These are phyloP conservation scores for Agonum fuliginosum DNA, from an alignment of 2,888 invertebrate genomes.

Conservation along the genomic window DNA sequence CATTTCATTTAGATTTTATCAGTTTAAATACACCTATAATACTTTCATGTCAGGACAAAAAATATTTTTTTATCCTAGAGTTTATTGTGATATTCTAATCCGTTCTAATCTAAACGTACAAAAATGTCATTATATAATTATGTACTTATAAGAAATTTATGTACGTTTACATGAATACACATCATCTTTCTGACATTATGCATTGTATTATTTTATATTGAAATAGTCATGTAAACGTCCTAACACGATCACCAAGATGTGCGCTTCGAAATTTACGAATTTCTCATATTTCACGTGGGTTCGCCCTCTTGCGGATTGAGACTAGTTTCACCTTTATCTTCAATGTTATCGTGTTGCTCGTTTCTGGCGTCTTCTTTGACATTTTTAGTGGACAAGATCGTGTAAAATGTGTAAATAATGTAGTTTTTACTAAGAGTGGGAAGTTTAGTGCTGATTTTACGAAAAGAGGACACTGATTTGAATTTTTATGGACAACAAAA, in stretches of 20 bases:
- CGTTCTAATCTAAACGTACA: no score
- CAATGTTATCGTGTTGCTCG: slow-evolving; percentile 9
- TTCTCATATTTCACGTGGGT: slow-evolving; percentile 9
- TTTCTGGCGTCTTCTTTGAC: slow-evolving; percentile 13
- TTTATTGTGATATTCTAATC: no score
- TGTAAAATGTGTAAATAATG: slow-evolving; percentile 40
- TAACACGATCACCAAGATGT: background rate
- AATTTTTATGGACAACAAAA: background rate
- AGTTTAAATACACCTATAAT: background rate
- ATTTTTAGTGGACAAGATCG: slow-evolving; percentile 30
- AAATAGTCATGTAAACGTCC: background rate
- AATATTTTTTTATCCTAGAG: no score
- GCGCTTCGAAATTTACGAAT: slow-evolving; percentile 12
- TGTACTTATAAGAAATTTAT: no score
- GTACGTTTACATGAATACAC: no score
- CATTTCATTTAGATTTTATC: slow-evolving; percentile 26
- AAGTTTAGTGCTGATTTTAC: background rate
- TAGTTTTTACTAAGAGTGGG: slow-evolving; percentile 22
- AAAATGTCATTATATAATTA: no score
- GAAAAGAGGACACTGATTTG: slow-evolving; percentile 20
- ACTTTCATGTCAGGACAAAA: background rate
- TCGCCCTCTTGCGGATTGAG: background rate
- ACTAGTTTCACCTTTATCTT: slow-evolving; percentile 8
- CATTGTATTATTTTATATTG: no score
- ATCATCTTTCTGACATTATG: no score